A percentile compares a stretch with the other conserved stretches of the same genome.
phyloP scores from a whole-genome alignment of 2,113 vertebrate species.

The Jaculus jaculus region DNA sequence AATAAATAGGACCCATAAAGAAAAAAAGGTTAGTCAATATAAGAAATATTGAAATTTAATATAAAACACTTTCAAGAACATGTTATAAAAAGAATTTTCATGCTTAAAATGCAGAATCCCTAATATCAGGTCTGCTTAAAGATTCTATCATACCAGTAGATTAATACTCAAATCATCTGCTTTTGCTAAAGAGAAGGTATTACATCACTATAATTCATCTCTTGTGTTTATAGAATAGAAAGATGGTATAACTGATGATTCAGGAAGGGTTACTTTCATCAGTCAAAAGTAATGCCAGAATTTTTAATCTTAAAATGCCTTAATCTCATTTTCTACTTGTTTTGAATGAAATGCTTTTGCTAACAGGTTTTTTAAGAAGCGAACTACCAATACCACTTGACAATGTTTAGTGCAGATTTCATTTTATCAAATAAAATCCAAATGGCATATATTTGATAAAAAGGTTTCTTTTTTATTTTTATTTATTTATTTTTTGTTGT shows the following conservation, averaged over 20 bases:
- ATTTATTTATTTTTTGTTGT: too few species aligned
- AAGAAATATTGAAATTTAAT: conserved; percentile 3
- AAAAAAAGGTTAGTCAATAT: not conserved
- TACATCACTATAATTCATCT: not conserved
- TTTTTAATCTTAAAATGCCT: too few species aligned
- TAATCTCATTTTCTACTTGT: not conserved
- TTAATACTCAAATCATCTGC: too few species aligned
- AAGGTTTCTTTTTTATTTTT: too few species aligned
- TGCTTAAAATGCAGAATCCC: not conserved
- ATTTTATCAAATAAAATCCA: not conserved
- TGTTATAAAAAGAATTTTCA: not conserved
- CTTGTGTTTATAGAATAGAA: not conserved
- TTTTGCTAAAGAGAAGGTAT: not conserved
- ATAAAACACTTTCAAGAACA: not conserved
- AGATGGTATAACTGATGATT: not conserved
- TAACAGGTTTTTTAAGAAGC: not conserved
- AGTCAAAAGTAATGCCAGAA: not conserved
- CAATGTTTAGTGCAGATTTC: not conserved
- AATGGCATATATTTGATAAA: too few species aligned
- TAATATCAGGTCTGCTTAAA: not conserved
- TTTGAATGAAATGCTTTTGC: not conserved
- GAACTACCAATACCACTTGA: not conserved
- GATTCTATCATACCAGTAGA: too few species aligned
- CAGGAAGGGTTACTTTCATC: not conserved
- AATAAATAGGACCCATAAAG: not conserved